Evolutionary conservation across 2,888 invertebrate genomes (phyloP).

Genomic region (Apamea crenata): DNA sequence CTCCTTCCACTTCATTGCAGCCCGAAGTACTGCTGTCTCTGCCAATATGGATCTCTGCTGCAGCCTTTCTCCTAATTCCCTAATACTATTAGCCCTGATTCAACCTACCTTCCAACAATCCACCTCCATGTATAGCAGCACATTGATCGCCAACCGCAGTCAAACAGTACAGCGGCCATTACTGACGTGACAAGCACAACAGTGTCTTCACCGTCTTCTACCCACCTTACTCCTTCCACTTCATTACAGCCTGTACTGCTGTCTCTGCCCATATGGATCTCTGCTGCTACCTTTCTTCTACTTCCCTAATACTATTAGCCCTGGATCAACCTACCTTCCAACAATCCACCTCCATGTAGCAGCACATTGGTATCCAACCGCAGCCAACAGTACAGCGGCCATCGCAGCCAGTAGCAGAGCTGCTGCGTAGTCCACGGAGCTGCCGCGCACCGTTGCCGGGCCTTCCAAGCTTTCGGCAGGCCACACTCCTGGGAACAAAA

Average conservation of each 20-base stretch:
- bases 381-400: conserved; percentile 92
- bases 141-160: not conserved
- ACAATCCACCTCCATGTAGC: conserved; percentile 93
- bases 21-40: too few relatives aligned
- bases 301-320: not conserved
- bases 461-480: conserved; percentile 84
- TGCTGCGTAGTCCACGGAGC: conserved; percentile 90
- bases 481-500: conserved; percentile 78
- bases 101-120: not conserved
- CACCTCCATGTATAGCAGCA: not conserved
- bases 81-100: too few relatives aligned
- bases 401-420: conserved; percentile 91
- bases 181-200: not conserved
- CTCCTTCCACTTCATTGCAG: too few relatives aligned
- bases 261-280: not conserved
- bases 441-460: conserved; percentile 82
- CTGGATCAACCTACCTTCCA: conserved; percentile 26
- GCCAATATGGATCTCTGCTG: too few relatives aligned
- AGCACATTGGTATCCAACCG: conserved; percentile 93
- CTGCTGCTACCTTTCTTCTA: not conserved
- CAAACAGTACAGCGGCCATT: not conserved
- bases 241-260: too few relatives aligned
- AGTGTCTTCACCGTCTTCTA: too few relatives aligned
- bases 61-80: too few relatives aligned
- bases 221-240: too few relatives aligned